A percentile compares a stretch with the other conserved stretches of the same genome.
These are phyloP conservation scores for Meteorus cinctellus DNA, from an alignment of 2,888 invertebrate species.

Conservation along the genomic window DNA sequence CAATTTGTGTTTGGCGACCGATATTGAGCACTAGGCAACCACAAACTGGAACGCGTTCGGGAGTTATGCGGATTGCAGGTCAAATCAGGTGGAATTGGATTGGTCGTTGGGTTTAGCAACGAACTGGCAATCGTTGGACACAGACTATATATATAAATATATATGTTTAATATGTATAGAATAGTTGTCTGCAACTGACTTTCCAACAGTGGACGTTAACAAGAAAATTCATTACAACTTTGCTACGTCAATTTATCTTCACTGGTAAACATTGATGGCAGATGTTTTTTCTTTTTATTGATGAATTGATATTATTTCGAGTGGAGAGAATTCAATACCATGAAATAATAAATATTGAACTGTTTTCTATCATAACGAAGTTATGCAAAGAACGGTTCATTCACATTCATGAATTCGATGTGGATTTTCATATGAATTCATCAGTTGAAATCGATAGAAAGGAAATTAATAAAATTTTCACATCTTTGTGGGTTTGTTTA, in stretches of 20 bases:
- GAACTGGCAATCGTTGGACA: slow-evolving; percentile 2
- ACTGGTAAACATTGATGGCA: not conserved
- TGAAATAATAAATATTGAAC: too few relatives aligned
- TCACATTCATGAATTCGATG: too few relatives aligned
- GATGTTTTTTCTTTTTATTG: not conserved
- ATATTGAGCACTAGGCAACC: slow-evolving; percentile 34
- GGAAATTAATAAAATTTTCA: too few relatives aligned
- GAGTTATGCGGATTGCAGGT: slow-evolving; percentile 26
- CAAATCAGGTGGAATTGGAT: slow-evolving; percentile 34
- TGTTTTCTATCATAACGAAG: too few relatives aligned
- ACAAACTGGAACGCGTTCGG: slow-evolving; percentile 23
- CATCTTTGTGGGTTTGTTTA: too few relatives aligned
- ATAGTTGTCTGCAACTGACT: not conserved
- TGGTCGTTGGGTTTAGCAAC: slow-evolving; percentile 14
- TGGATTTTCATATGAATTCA: too few relatives aligned
- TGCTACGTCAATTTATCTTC: not conserved
- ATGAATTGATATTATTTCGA: not conserved
- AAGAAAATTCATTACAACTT: slow-evolving; percentile 26
- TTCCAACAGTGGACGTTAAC: not conserved
- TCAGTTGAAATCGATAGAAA: too few relatives aligned
- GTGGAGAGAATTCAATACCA: too few relatives aligned
- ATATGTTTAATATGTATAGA: not conserved
- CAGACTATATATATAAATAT: not conserved
- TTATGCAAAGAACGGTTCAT: too few relatives aligned
- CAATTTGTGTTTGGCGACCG: slow-evolving; percentile 33